Percentiles rank a stretch among this genome's conserved stretches.
These are phyloP conservation scores for Lottia gigantea DNA, from an alignment of 2,888 invertebrate genomes.

Conservation along the genomic window DNA sequence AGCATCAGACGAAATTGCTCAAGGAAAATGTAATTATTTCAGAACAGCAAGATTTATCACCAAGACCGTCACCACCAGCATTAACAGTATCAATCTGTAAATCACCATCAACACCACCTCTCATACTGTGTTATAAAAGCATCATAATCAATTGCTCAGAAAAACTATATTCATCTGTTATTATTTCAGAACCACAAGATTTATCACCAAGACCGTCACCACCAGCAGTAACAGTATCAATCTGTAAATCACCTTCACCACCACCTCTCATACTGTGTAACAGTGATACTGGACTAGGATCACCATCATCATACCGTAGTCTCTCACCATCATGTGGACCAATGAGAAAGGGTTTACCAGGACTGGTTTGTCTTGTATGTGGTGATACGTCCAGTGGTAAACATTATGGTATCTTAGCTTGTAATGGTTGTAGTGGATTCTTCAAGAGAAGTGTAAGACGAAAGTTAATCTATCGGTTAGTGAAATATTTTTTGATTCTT, in stretches of 20 bases:
- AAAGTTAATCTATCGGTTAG: conserved; percentile 94
- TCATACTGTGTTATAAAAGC: too few species aligned
- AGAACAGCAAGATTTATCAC: conserved; percentile 18
- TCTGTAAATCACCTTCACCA: conserved; percentile 18
- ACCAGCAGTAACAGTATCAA: conserved; percentile 12
- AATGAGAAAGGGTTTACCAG: conserved; percentile 70
- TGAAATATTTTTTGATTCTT: too few species aligned
- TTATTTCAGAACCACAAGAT: conserved; percentile 18
- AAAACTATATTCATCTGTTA: background rate
- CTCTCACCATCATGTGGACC: conserved; percentile 34
- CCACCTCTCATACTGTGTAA: conserved; percentile 18
- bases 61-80: conserved; percentile 15
- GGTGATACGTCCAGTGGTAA: conserved; percentile 97
- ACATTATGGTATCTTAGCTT: conserved; percentile 96
- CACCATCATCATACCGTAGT: conserved; percentile 32
- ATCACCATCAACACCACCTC: conserved; percentile 18
- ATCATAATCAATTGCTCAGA: too few species aligned
- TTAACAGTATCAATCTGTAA: conserved; percentile 11
- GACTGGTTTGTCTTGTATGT: conserved; percentile 90
- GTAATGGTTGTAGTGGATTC: conserved; percentile 99
- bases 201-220: conserved; percentile 20
- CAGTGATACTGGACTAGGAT: conserved; percentile 35
- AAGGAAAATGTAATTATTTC: too few species aligned
- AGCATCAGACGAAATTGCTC: too few species aligned
- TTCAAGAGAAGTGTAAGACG: conserved; percentile 96